Conservation (phyloP, 2,888 invertebrate species). For the Pilophorus perplexus region DNA sequence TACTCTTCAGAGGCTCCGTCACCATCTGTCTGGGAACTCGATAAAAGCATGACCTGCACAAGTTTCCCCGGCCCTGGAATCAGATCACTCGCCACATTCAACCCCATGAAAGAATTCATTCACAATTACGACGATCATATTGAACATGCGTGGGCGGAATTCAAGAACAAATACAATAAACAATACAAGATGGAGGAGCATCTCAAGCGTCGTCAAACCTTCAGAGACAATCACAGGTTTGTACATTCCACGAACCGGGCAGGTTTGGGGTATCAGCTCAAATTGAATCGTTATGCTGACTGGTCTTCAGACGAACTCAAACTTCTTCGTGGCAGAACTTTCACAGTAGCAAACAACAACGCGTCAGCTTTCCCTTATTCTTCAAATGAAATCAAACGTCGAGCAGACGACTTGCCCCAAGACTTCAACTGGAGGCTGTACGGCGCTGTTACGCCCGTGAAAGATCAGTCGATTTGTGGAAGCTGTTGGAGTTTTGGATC, state of each 20-base stretch:
- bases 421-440: slow-evolving; percentile 85
- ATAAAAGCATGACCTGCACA: slow-evolving; percentile 61
- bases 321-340: slow-evolving; percentile 67
- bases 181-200: slow-evolving; percentile 67
- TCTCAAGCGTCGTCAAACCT: slow-evolving; percentile 68
- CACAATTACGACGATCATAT: slow-evolving; percentile 68
- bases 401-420: slow-evolving; percentile 59
- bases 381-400: slow-evolving; percentile 53
- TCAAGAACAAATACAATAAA: slow-evolving; percentile 69
- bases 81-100: slow-evolving; percentile 75
- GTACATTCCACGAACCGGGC: slow-evolving; percentile 80
- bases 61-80: slow-evolving; percentile 85
- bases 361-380: slow-evolving; percentile 78
- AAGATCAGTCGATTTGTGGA: slow-evolving; percentile 96
- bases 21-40: slow-evolving; percentile 66
- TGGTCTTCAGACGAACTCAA: slow-evolving; percentile 72
- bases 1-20: slow-evolving; percentile 64
- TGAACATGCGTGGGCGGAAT: slow-evolving; percentile 70
- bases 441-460: slow-evolving; percentile 92
- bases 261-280: slow-evolving; percentile 67
- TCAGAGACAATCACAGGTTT: slow-evolving; percentile 81
- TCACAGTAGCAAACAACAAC: slow-evolving; percentile 63
- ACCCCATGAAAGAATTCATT: slow-evolving; percentile 90
- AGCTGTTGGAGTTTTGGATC: slow-evolving; percentile 98
- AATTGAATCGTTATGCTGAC: slow-evolving; percentile 86